phyloP scores from a whole-genome alignment of 37 sponge, comb jelly and placozoan genomes.

The Spongilla lacustris region DNA sequence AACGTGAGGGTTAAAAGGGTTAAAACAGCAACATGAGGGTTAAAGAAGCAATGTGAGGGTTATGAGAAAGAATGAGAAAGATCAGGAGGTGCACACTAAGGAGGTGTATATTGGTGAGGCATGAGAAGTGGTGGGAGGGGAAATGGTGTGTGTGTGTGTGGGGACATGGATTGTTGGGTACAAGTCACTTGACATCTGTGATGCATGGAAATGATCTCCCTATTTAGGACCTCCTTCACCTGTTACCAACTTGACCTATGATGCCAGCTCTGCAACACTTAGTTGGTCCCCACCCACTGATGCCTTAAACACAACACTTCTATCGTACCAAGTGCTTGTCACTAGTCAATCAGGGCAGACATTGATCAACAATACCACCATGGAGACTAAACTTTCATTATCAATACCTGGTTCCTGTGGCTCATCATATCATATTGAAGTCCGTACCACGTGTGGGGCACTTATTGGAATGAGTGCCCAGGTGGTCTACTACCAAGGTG shows the following conservation, averaged over 20 bases:
- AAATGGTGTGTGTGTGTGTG: not conserved
- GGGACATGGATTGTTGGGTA: not conserved
- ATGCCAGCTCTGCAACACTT: not conserved
- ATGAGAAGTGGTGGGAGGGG: too few species aligned
- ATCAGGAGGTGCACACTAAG: too few species aligned
- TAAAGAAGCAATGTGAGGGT: too few species aligned
- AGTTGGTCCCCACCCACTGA: not conserved
- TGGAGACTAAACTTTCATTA: not conserved
- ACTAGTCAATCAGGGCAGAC: not conserved
- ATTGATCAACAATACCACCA: not conserved
- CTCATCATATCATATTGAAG: not conserved
- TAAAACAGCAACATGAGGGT: too few species aligned
- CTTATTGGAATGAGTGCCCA: not conserved
- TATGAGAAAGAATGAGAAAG: too few species aligned
- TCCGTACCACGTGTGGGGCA: not conserved
- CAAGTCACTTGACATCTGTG: not conserved
- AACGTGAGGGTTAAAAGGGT: too few species aligned
- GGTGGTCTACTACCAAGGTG: not conserved
- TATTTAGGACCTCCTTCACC: not conserved
- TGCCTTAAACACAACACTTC: not conserved
- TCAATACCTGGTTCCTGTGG: not conserved
- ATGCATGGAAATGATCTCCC: not conserved
- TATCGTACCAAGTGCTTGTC: not conserved
- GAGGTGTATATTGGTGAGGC: too few species aligned
- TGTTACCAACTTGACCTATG: not conserved